These are phyloP conservation scores for Champsocephalus gunnari DNA, from an alignment of 2,797 vertebrate species.

Conservation along the genomic window DNA sequence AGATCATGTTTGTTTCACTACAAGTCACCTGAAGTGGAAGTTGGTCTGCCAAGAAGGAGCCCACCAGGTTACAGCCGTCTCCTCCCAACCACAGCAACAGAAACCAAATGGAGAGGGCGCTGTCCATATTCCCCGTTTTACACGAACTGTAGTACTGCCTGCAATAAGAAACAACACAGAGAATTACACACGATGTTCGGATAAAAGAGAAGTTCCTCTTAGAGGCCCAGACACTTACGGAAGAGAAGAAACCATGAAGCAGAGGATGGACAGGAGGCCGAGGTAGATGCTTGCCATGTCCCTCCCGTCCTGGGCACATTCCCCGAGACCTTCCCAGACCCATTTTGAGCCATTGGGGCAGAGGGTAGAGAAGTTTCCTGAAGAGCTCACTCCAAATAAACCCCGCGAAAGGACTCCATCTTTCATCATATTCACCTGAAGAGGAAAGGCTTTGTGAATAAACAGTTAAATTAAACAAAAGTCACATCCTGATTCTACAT, in stretches of 20 bases:
- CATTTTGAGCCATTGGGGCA: slow-evolving; percentile 92
- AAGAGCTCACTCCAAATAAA: slow-evolving; percentile 29
- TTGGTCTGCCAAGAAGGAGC: slow-evolving; percentile 94
- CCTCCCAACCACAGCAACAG: slow-evolving; percentile 94
- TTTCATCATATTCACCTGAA: slow-evolving; percentile 59
- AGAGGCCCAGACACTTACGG: slow-evolving; percentile 86
- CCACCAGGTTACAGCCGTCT: slow-evolving; percentile 93
- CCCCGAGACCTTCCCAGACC: slow-evolving; percentile 88
- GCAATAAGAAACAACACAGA: slow-evolving; percentile 17
- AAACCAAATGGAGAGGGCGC: slow-evolving; percentile 95
- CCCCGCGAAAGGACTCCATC: slow-evolving; percentile 46
- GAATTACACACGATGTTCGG: neutral
- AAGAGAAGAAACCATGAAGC: slow-evolving; percentile 90
- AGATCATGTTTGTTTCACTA: neutral
- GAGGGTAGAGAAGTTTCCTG: slow-evolving; percentile 80
- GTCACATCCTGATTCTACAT: neutral
- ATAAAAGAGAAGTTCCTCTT: too few species aligned
- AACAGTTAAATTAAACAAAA: neutral
- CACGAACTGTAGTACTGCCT: slow-evolving; percentile 95
- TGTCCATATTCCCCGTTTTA: slow-evolving; percentile 93
- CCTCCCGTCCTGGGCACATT: slow-evolving; percentile 89
- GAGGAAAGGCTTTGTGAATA: slow-evolving; percentile 9
- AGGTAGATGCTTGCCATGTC: slow-evolving; percentile 91
- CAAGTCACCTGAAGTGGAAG: slow-evolving; percentile 92
- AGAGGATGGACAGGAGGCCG: slow-evolving; percentile 92